phyloP scores from a whole-genome alignment of 2,888 invertebrate species.

The Pegoplata infirma region DNA sequence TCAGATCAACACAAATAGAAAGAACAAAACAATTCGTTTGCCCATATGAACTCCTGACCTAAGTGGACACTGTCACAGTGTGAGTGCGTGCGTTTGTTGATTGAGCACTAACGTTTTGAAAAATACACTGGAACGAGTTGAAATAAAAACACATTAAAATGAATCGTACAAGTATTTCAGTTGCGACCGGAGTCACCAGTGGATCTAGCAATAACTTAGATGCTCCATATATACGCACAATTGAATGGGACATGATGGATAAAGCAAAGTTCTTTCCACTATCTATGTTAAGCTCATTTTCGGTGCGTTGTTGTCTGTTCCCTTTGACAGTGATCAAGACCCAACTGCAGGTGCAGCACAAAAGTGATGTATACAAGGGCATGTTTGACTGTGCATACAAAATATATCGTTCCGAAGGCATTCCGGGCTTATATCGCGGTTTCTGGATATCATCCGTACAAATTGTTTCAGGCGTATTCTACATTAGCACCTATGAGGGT shows the following conservation, averaged over 20 bases:
- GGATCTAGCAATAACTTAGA: constrained; percentile 66
- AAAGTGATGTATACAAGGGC: constrained; percentile 89
- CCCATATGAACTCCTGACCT: constrained; percentile 50
- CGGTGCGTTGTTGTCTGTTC: constrained; percentile 86
- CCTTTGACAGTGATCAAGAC: constrained; percentile 97
- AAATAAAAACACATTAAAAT: constrained; percentile 16
- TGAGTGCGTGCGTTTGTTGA: neutral
- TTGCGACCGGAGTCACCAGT: constrained; percentile 63
- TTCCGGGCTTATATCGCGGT: constrained; percentile 93
- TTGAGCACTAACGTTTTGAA: neutral
- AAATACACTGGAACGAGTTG: neutral
- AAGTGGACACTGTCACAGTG: neutral
- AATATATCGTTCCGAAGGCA: constrained; percentile 90
- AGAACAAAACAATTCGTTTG: neutral
- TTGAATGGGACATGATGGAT: constrained; percentile 99
- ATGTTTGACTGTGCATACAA: constrained; percentile 93
- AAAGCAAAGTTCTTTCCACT: constrained; percentile 95
- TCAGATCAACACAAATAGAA: neutral
- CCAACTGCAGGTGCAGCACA: constrained; percentile 90
- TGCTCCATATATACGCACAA: constrained; percentile 84
- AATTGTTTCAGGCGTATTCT: constrained; percentile 91
- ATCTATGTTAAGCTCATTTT: constrained; percentile 87
- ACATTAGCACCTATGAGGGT: constrained; percentile 96
- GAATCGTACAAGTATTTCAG: constrained; percentile 63
- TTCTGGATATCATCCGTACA: constrained; percentile 97